These are phyloP conservation scores for Scaptomyza hsui DNA, from an alignment of 1,140 invertebrate species.

Conservation along the genomic window DNA sequence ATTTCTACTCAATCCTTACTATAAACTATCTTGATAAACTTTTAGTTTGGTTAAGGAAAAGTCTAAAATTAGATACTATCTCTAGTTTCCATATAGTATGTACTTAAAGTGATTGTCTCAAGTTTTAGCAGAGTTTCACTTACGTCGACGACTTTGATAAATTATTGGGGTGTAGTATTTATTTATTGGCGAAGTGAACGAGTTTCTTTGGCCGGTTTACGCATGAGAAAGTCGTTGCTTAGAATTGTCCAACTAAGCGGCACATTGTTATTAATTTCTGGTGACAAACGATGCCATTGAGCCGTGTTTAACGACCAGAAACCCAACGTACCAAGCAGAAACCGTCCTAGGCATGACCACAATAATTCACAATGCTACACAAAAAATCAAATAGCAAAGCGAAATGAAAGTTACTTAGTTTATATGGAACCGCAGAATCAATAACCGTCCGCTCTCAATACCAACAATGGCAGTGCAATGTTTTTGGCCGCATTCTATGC, in stretches of 20 bases:
- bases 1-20: too few relatives aligned
- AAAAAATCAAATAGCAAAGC: slow-evolving; percentile 63
- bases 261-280: slow-evolving; percentile 79
- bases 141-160: slow-evolving; percentile 38
- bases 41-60: too few relatives aligned
- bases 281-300: slow-evolving; percentile 79
- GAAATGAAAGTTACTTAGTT: slow-evolving; percentile 70
- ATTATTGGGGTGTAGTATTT: slow-evolving; percentile 33
- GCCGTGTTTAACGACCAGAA: slow-evolving; percentile 73
- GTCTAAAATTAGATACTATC: too few relatives aligned
- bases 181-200: slow-evolving; percentile 48
- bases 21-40: too few relatives aligned
- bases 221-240: slow-evolving; percentile 66
- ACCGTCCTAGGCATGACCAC: slow-evolving; percentile 35
- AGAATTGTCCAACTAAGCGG: slow-evolving; percentile 77
- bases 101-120: not conserved
- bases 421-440: slow-evolving; percentile 73
- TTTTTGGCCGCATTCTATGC: slow-evolving; percentile 49
- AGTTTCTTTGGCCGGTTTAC: slow-evolving; percentile 60
- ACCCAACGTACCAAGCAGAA: slow-evolving; percentile 15
- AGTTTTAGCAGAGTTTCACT: not conserved
- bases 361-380: slow-evolving; percentile 44
- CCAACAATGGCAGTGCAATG: slow-evolving; percentile 53
- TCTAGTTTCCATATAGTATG: too few relatives aligned
- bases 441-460: slow-evolving; percentile 62